Evolutionary conservation across 2,888 invertebrate species (phyloP), one percentile per base, ranked within the genome.

Genomic region (Agriopis leucophaearia): DNA sequence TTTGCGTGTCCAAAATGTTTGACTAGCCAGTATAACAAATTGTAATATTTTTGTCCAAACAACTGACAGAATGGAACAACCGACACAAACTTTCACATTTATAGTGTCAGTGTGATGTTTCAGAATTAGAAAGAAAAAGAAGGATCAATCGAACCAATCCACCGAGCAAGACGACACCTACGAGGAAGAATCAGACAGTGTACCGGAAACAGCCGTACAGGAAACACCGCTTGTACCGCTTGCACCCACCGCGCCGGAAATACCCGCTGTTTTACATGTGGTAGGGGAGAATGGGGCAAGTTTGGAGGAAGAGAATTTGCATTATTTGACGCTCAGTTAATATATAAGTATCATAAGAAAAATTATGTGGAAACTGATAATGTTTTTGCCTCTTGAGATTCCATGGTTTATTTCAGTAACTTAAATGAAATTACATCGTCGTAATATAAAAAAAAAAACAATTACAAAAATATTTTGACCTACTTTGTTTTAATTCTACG

Each of bases 71-170:
- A n/a, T n/a, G n/a, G n/a, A n/a, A n/a, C n/a, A n/a, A n/a, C n/a
- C n/a, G n/a, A n/a, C n/a, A n/a, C n/a, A n/a, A n/a, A n/a, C n/a
- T n/a, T n/a, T n/a, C n/a, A n/a, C n/a, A n/a, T n/a, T n/a, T n/a
- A n/a, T n/a, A n/a, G n/a, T n/a, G n/a, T n/a, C n/a, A n/a, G n/a
- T 40, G 12, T 40, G 1, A 27, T 40, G 5, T 54, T 55, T 18
- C 63, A 74, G 74, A 57, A 68, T 65, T 18, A 69, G 74, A 69
- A 74, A 71, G 61, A 74, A 72, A 16, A 71, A 74, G 27, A 64
- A 64, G 40, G 56, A 61, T 0, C 40, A 48, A 9, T 58, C 12
- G 44, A 66, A 52, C 9, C 65, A 51, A 61, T 62, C 58, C 0
- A 59, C 36, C 44, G 70, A 48, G 50, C 64, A 13, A 63, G 74